Conservation (phyloP, 2,888 invertebrate species). For the Dascillus cervinus region DNA sequence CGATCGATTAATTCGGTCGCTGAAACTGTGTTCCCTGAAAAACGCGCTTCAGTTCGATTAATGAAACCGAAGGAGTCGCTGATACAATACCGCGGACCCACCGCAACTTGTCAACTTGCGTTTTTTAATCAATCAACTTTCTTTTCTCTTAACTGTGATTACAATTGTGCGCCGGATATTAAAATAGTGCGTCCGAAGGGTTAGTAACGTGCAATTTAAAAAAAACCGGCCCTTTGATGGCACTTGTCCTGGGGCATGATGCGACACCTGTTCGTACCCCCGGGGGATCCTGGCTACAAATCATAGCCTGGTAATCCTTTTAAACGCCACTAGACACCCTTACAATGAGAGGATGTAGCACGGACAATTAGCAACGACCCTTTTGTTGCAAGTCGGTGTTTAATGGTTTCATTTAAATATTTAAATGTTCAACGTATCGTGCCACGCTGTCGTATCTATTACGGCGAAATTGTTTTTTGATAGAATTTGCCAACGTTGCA, state of each 20-base stretch:
- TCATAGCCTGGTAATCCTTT: slow-evolving; percentile 35
- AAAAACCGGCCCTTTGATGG: not conserved
- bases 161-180: not conserved
- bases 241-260: slow-evolving; percentile 10
- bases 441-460: too few relatives aligned
- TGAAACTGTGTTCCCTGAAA: too few relatives aligned
- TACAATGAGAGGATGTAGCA: slow-evolving; percentile 29
- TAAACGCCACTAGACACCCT: slow-evolving; percentile 33
- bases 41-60: too few relatives aligned
- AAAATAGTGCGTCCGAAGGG: not conserved
- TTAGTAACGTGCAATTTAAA: not conserved
- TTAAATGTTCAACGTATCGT: too few relatives aligned
- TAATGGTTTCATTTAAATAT: too few relatives aligned
- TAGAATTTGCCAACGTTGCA: too few relatives aligned
- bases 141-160: slow-evolving; percentile 5
- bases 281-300: slow-evolving; percentile 28
- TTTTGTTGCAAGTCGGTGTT: too few relatives aligned
- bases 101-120: slow-evolving; percentile 27
- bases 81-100: slow-evolving; percentile 25
- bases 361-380: slow-evolving; percentile 31
- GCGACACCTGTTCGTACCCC: slow-evolving; percentile 24
- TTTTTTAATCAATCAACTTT: slow-evolving; percentile 33
- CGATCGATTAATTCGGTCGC: too few relatives aligned
- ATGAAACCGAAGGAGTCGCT: slow-evolving; percentile 24
- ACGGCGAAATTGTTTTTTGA: too few relatives aligned